Base-by-base conservation (phyloP, 1,140 invertebrate genomes). In the Conus betulinus region DNA sequence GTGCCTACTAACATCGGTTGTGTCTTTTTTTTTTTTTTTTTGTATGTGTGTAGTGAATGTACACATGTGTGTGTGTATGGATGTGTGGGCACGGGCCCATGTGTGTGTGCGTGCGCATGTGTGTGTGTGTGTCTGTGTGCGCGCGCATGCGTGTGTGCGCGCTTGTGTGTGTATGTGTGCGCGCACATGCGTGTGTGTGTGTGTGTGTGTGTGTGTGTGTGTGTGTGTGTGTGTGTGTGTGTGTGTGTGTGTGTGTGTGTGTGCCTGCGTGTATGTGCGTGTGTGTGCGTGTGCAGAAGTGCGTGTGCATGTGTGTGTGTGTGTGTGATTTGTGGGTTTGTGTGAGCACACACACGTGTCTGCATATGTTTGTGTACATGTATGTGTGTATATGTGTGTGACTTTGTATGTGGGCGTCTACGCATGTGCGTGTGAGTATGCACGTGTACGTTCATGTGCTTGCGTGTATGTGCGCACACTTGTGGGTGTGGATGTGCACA, bases 141-240 rank as follows among this genome's bases (percentile, higher is more conserved):
- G 71, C 23, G 71, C 23, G 71, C n/a, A n/a, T n/a, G n/a, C n/a
- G n/a, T n/a, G n/a, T n/a, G n/a, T n/a, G n/a, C n/a, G n/a, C n/a
- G n/a, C 23, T 8, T 74, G 71, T 74, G 71, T 74, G 71, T 74
- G 71, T 74, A 23, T 74, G 71, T 74, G 71, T 74, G 71, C 23
- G 71, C 23, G 71, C 23, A 23, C 23, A 23, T 74, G 71, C 23
- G 71, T 74, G 71, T 74, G 71, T 74, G 71, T 74, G 71, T 74
- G 71, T 74, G 71, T 74, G 71, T 74, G 71, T 74, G 71, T 74
- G 71, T 74, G 71, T 74, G 71, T 74, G 71, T 74, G 71, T 74
- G 71, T 74, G 71, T 74, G 71, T 74, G 10, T 74, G 10, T 74
- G 71, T 74, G 71, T 74, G 7, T 52, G 79, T 82, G 79, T 82